A percentile compares a stretch with the other conserved stretches of the same genome.
Conservation (phyloP, 2,113 vertebrate genomes). For the Marmota monax region DNA sequence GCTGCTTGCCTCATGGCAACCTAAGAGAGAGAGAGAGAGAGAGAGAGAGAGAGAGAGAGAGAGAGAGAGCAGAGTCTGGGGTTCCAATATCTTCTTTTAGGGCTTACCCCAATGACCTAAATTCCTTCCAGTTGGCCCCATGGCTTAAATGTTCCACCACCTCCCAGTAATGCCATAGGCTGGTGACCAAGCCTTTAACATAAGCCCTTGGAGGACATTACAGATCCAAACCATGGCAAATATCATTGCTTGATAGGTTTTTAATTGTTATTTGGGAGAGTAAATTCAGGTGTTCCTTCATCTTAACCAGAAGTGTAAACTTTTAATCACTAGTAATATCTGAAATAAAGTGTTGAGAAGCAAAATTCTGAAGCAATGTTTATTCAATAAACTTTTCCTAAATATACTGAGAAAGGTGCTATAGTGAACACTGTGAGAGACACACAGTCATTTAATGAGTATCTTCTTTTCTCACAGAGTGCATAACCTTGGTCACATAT, state of each 20-base stretch:
- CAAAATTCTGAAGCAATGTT: background rate
- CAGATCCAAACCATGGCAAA: background rate
- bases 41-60: too few relatives aligned
- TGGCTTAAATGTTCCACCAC: background rate
- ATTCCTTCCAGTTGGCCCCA: too few relatives aligned
- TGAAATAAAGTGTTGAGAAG: background rate
- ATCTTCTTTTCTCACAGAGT: background rate
- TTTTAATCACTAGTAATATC: background rate
- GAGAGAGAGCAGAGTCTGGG: too few relatives aligned
- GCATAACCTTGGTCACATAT: background rate
- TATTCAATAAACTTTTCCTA: background rate
- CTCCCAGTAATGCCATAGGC: background rate
- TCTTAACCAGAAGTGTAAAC: conserved; percentile 6
- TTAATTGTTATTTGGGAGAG: background rate
- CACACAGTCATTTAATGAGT: background rate
- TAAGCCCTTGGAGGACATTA: background rate
- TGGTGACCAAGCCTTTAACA: background rate
- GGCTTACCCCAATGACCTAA: too few relatives aligned
- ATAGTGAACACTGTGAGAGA: background rate
- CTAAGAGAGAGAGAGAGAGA: too few relatives aligned
- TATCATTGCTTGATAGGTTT: background rate
- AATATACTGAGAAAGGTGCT: background rate
- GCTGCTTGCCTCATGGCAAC: too few relatives aligned
- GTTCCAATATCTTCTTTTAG: too few relatives aligned
- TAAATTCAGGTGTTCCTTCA: background rate